Conservation (phyloP, 2,113 vertebrate species). For the Cichladusa arquata region DNA sequence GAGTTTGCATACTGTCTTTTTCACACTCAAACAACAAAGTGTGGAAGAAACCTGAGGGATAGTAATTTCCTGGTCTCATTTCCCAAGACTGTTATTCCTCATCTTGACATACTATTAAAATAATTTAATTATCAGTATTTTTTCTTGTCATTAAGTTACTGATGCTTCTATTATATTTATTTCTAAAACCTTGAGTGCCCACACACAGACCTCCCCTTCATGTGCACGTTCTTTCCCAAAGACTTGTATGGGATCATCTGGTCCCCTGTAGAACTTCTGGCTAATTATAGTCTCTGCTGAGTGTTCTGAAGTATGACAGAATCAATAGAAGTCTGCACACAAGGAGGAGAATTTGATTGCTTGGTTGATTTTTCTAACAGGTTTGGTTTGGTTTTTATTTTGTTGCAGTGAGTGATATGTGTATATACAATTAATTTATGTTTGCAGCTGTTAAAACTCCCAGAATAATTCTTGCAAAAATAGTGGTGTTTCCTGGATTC, state of each 20-base stretch:
- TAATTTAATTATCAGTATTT: slow-evolving; percentile 71
- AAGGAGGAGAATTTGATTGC: neutral
- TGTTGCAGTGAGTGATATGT: neutral
- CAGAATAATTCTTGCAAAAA: neutral
- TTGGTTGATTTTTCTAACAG: neutral
- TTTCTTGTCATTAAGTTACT: slow-evolving; percentile 47
- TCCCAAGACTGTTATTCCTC: slow-evolving; percentile 61
- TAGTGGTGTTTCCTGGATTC: neutral
- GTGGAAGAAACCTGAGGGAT: slow-evolving; percentile 4
- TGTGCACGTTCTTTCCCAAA: neutral
- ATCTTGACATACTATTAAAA: slow-evolving; percentile 71
- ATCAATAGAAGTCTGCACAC: neutral
- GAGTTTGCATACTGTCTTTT: slow-evolving; percentile 32
- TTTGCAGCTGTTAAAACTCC: neutral
- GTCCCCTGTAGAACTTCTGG: neutral
- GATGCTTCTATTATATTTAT: slow-evolving; percentile 49
- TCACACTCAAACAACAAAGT: slow-evolving; percentile 17
- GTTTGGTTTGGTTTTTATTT: neutral
- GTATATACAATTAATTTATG: neutral
- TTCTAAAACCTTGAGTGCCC: neutral
- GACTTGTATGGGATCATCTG: neutral
- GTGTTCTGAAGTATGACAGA: neutral
- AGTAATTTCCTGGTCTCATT: slow-evolving; percentile 58
- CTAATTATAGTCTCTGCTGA: neutral
- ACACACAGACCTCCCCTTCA: neutral